Evolutionary conservation across 2,888 invertebrate species (phyloP), one percentile per base, ranked within the genome.

Genomic region (Gastrophysa polygoni): DNA sequence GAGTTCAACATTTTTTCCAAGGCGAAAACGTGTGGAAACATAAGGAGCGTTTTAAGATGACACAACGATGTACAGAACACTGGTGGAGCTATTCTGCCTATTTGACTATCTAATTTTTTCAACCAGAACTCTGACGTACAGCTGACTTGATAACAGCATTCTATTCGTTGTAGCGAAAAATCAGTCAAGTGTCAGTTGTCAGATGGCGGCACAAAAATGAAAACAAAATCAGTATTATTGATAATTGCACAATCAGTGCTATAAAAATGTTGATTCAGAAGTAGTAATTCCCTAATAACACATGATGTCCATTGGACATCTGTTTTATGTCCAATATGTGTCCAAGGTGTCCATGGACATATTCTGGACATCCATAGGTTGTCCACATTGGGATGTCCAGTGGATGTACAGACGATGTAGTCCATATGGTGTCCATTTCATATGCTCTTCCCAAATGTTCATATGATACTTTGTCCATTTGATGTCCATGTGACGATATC

Each of bases 1-100:
- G 69, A 73, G 68, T 70, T 69, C 38, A 4, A n/a, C 11, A 14
- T 38, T 38, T 38, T 38, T 14, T 38, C 38, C 1, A 3, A 3
- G 14, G 32, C n/a, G 14, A 38, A n/a, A 24, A 24, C 10, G 32
- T 32, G 8, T 32, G 14, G 14, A 38, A 38, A 4, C 3, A n/a
- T 38, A 8, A 38, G 38, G 24, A 24, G 4, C 24, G 7, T 24
- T 24, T 7, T 24, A 7, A n/a, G n/a, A n/a, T n/a, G n/a, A n/a
- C n/a, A n/a, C n/a, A n/a, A n/a, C n/a, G n/a, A n/a, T n/a, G n/a
- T n/a, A n/a, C n/a, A n/a, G n/a, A n/a, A n/a, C n/a, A n/a, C n/a
- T n/a, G n/a, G n/a, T n/a, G n/a, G n/a, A n/a, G n/a, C n/a, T n/a
- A n/a, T n/a, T n/a, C n/a, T n/a, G n/a, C n/a, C n/a, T n/a, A n/a